Percentiles rank a stretch among this genome's conserved stretches.
phyloP scores from a whole-genome alignment of 2,888 invertebrate genomes.

The Drosophila histrio region DNA sequence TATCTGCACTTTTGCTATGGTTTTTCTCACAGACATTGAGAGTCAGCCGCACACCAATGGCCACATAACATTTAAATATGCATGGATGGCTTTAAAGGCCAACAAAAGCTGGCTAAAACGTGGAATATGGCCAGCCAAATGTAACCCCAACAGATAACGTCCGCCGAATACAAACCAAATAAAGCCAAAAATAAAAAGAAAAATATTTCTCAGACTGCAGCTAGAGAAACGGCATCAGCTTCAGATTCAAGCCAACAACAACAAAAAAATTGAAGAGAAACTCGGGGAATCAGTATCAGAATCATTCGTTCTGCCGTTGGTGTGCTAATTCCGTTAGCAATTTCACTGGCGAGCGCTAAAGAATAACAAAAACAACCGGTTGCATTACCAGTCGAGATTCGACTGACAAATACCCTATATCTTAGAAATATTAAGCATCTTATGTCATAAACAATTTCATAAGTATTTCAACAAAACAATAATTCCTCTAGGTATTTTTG shows the following conservation, averaged over 20 bases:
- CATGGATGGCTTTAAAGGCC: conserved; percentile 62
- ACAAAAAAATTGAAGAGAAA: background rate
- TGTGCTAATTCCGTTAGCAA: conserved; percentile 76
- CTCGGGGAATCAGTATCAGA: conserved; percentile 38
- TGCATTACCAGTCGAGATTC: too few relatives aligned
- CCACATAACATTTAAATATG: conserved; percentile 74
- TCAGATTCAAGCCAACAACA: conserved; percentile 3
- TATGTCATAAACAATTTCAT: too few relatives aligned
- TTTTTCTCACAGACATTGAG: conserved; percentile 5
- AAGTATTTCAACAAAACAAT: too few relatives aligned
- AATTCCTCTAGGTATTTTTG: too few relatives aligned
- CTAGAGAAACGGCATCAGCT: conserved; percentile 18
- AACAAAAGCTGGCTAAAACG: conserved; percentile 17
- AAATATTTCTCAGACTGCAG: conserved; percentile 1
- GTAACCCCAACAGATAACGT: conserved; percentile 27
- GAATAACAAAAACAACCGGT: conserved; percentile 30
- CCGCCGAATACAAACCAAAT: conserved; percentile 49
- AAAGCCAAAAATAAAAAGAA: conserved; percentile 39
- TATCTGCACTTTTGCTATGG: conserved; percentile 60
- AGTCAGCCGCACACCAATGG: conserved; percentile 47
- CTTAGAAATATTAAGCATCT: background rate
- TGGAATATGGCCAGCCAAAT: conserved; percentile 29
- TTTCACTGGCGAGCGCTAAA: conserved; percentile 52
- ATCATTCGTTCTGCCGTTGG: conserved; percentile 36
- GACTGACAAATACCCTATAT: background rate